These are phyloP conservation scores for Drosophila eohydei DNA, from an alignment of 2,888 invertebrate species.

Conservation along the genomic window DNA sequence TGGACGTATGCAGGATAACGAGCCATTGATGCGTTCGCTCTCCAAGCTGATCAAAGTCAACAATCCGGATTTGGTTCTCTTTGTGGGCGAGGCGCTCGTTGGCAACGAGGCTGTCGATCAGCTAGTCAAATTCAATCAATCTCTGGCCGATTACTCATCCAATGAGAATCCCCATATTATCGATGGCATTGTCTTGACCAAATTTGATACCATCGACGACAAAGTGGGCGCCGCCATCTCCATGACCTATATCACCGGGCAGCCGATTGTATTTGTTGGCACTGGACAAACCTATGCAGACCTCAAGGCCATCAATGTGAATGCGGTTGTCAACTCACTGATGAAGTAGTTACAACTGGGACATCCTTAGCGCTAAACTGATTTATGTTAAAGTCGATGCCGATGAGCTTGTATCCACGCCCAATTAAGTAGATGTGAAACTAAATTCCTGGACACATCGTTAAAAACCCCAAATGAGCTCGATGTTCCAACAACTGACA, in stretches of 20 bases:
- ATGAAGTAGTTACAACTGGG: slow-evolving; percentile 89
- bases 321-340: slow-evolving; percentile 97
- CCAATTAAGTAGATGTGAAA: not conserved
- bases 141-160: slow-evolving; percentile 95
- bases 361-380: no score
- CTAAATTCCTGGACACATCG: not conserved
- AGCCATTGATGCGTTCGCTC: slow-evolving; percentile 98
- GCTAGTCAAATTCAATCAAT: slow-evolving; percentile 99
- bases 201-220: slow-evolving; percentile 99
- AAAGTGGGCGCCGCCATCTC: slow-evolving; percentile 99
- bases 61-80: slow-evolving; percentile 98
- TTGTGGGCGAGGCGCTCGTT: slow-evolving; percentile 99
- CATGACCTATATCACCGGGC: slow-evolving; percentile 99
- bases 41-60: slow-evolving; percentile 99
- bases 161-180: slow-evolving; percentile 94
- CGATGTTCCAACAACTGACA: not conserved
- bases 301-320: slow-evolving; percentile 97
- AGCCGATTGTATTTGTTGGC: slow-evolving; percentile 97
- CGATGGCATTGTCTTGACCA: slow-evolving; percentile 99
- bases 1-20: slow-evolving; percentile 99
- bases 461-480: not conserved
- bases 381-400: no score
- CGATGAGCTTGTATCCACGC: not conserved
- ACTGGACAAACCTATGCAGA: slow-evolving; percentile 99
- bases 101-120: slow-evolving; percentile 99